Base-by-base conservation (phyloP, 2,888 invertebrate genomes). In the Labia minor region DNA sequence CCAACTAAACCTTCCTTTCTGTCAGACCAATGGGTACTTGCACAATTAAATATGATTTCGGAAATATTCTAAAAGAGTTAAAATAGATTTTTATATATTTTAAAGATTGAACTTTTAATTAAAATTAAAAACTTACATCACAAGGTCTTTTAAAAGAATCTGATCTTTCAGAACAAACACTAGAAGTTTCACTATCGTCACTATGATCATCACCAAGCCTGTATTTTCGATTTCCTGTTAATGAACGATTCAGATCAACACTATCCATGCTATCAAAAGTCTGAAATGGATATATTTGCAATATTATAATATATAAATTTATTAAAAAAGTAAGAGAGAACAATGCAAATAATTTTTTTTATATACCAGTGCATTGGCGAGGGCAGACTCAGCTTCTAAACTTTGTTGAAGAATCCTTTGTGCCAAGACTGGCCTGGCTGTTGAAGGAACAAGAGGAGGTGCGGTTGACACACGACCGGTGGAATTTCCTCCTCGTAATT, bases 151-250 rank as follows among this genome's bases (percentile, higher is more conserved):
- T 84, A 72, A 85, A 90, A 1, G 91, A 91, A 77, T 92, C 91
- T 65, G 92, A 92, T 21, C 92, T 81, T 74, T 96, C 96, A 0
- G 95, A 96, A 76, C 95, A 95, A 11, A 97, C 89, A 75, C 95
- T 95, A 64, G 95, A 96, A 0, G 95, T 95, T 77, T 97, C 96
- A 8, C 95, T 93, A 74, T 94, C 93, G 72, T 89, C 89, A 14
- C 88, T 88, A 74, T 88, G 88, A 74, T 93, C 92, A 21, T 90
- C 89, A 0, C 73, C 72, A 33, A 69, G 68, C 19, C 71, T 69
- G 49, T 69, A 72, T 70, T 71, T 63, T 70, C 70, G 19, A 69
- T 69, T 19, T 67, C 72, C 49, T 70, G 64, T 64, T 68, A 33
- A 61, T 61, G 67, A 67, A 33, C 66, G 67, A 49, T 37, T 66